Base-by-base conservation (phyloP, 2,113 vertebrate species). In the Trogon melanurus region DNA sequence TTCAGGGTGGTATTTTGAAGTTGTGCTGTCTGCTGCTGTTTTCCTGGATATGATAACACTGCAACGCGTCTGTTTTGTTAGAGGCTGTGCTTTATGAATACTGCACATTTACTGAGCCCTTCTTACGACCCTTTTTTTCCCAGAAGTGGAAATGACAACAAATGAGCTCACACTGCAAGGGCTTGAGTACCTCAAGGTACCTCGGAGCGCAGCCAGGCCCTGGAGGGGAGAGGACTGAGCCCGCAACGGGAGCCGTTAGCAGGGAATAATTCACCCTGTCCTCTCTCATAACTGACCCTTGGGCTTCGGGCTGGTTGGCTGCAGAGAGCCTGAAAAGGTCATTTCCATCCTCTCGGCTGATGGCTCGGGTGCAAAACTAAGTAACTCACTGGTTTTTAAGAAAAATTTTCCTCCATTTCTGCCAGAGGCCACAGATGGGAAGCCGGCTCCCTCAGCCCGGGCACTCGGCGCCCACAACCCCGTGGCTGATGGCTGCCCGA, bases 91-190 rank as follows among this genome's bases (percentile, higher is more conserved):
- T 50, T 71, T 75, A 64, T 65, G 73, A 95, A 88, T 45, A 21
- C 61, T 92, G 50, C 79, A 47, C 61, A 84, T 84, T 94, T 80
- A 88, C 74, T 66, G 69, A 64, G 67, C 72, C 88, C 29, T 93
- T 71, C 72, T 88, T 67, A n/a, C 65, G 79, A 60, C 53, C 20
- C 16, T 23, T 81, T 67, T 91, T 78, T 71, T 9, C 76, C 79
- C 92, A 89, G 73, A 91, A 91, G 53, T 96, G 92, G 83, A 91
- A 94, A 96, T 70, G 76, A 91, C 86, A 96, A 93, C 88, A 96
- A 89, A 91, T 96, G 83, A 92, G 73, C 86, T 96, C 94, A 96
- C 3, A 1, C 51, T 69, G 22, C 69, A 83, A 80, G 61, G 89
- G 51, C 48, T 65, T 2, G 5, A 72, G 80, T 72, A 86, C 80